Conservation (phyloP, 2,113 vertebrate species). For the Montifringilla adamsi region DNA sequence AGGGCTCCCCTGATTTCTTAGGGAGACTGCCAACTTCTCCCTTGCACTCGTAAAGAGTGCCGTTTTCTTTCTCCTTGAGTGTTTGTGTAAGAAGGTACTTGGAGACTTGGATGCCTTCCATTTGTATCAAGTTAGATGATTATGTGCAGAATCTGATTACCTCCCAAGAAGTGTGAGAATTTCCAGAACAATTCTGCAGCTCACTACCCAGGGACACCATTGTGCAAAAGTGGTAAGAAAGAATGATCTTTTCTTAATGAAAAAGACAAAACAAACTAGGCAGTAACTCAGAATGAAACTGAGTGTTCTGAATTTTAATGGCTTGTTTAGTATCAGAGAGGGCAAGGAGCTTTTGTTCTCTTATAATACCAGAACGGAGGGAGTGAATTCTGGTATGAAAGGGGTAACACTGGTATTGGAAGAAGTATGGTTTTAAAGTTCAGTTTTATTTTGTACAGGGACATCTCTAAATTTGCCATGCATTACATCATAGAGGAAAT, state of each 20-base stretch:
- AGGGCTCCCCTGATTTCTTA: neutral
- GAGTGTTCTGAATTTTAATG: neutral
- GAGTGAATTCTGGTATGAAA: neutral
- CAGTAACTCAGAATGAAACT: neutral
- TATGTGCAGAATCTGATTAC: neutral
- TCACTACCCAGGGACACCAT: neutral
- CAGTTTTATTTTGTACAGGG: constrained; percentile 74
- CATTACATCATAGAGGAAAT: constrained; percentile 98
- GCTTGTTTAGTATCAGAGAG: neutral
- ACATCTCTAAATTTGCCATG: constrained; percentile 92
- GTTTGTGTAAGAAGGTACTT: neutral
- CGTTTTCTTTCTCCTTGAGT: neutral
- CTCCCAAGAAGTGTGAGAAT: neutral
- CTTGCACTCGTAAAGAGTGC: neutral
- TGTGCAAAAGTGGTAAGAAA: neutral
- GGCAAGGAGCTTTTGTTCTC: neutral
- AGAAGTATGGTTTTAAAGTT: neutral
- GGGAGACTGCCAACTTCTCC: neutral
- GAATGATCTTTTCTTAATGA: neutral
- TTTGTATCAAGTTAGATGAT: neutral
- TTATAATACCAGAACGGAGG: neutral
- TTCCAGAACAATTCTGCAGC: neutral
- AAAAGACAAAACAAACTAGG: neutral
- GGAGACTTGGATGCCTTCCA: neutral
- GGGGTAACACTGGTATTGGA: neutral